Base-by-base conservation (phyloP, 2,797 vertebrate species). In the Melanotaenia parkinsoni region DNA sequence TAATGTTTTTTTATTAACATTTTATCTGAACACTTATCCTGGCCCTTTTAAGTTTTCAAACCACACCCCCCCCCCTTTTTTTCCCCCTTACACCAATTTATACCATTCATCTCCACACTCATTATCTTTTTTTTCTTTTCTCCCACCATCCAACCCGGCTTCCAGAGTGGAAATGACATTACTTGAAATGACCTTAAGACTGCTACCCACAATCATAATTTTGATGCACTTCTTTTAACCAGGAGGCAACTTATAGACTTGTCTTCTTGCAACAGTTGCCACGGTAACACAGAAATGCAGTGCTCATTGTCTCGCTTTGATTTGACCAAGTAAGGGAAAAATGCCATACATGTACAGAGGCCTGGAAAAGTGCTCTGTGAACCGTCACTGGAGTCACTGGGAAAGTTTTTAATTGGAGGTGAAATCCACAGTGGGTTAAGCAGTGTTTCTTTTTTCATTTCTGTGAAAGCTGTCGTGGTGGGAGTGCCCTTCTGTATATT, bases 391-490 rank as follows among this genome's bases (percentile, higher is more conserved):
- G 77, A 61, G 74, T 82, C 50, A 63, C 57, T 2, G 43, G 77
- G 63, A 85, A 89, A 81, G 77, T 92, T 89, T 90, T 90, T 89
- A 87, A 91, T 89, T 85, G 85, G 83, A 64, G 66, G 37, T 81
- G 75, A 89, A 83, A 73, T 82, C 72, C 76, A 73, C 40, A 30
- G 58, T 50, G 51, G 63, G 65, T 54, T 38, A 24, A 71, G 61
- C 30, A 14, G n/a, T 3, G 72, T 79, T 61, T 69, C 43, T 38
- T 68, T 73, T 64, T 1, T 76, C 50, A 7, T 56, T 62, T 64
- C 6, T 33, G 33, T 75, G 50, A 40, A 43, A 63, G 70, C 76
- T n/a, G 68, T 54, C 51, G 67, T 67, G 70, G 77, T 77, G 58
- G 56, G 70, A 63, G 33, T 82, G 72, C 74, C 81, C 64, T 83